Evolutionary conservation across 2,888 invertebrate species (phyloP).

Genomic region (Ferdinandea cuprea): DNA sequence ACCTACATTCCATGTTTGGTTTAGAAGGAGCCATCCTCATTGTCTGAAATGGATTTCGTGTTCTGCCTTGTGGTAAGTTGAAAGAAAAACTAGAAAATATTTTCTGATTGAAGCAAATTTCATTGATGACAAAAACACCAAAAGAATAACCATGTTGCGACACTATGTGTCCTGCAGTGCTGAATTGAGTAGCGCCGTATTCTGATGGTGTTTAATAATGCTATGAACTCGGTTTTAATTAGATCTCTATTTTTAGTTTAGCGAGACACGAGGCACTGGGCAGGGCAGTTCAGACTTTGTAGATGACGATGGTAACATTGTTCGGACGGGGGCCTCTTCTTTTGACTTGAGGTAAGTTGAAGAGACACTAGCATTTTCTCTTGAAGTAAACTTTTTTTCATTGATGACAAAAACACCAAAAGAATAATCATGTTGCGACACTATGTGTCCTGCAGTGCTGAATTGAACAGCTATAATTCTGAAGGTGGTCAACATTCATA

Average conservation of each 20-base stretch:
- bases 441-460: conserved; percentile 84
- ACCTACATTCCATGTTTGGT: no score
- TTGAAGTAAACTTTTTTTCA: conserved; percentile 13
- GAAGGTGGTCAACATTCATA: neutral
- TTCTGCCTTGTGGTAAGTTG: neutral
- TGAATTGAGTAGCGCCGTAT: conserved; percentile 76
- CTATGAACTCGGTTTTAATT: neutral
- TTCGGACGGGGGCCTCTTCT: no score
- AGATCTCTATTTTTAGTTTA: no score
- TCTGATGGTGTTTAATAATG: neutral
- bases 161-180: conserved; percentile 84
- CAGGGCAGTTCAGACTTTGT: no score
- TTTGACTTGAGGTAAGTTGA: neutral
- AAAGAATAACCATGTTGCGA: conserved; percentile 82
- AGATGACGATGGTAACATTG: neutral
- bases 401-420: conserved; percentile 82
- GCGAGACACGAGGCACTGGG: no score
- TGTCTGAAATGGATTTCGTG: no score
- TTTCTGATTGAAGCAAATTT: neutral
- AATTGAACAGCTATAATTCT: conserved; percentile 63
- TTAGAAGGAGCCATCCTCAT: no score
- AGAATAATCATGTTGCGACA: conserved; percentile 82
- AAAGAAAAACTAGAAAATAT: neutral
- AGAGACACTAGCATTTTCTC: neutral
- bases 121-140: conserved; percentile 82